Percentiles rank a stretch among this genome's conserved stretches.
phyloP scores from a whole-genome alignment of 1,140 invertebrate species.

The Dendroctonus ponderosae region DNA sequence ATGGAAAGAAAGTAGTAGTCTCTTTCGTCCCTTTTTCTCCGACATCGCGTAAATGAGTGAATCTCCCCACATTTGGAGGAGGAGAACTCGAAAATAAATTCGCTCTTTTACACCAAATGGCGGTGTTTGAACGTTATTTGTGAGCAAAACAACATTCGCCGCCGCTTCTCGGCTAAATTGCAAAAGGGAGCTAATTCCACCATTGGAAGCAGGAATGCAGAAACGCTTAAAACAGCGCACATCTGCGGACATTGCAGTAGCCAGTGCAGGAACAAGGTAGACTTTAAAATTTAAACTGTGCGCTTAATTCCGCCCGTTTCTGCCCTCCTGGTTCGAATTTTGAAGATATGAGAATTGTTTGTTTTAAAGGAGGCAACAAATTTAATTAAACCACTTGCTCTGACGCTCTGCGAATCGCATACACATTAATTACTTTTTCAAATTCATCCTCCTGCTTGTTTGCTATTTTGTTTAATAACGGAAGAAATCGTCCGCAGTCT shows the following conservation, averaged over 20 bases:
- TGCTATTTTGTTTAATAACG: too few species aligned
- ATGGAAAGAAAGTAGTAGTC: too few species aligned
- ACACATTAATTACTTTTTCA: too few species aligned
- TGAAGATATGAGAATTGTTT: conserved; percentile 16
- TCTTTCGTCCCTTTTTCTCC: too few species aligned
- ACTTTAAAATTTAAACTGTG: conserved; percentile 6
- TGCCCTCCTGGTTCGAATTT: conserved; percentile 9
- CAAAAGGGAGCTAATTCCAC: neutral
- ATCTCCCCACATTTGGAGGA: too few species aligned
- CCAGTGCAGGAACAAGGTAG: neutral
- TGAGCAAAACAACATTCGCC: too few species aligned
- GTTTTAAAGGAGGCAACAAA: conserved; percentile 8
- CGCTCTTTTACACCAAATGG: too few species aligned
- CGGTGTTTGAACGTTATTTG: too few species aligned
- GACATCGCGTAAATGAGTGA: too few species aligned
- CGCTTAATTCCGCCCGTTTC: neutral
- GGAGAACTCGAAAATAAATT: too few species aligned
- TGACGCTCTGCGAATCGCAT: neutral
- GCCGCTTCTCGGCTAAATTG: neutral
- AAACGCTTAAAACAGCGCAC: neutral
- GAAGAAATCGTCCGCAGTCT: too few species aligned
- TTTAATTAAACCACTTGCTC: neutral
- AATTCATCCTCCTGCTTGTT: too few species aligned
- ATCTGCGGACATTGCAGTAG: neutral
- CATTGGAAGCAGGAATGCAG: conserved; percentile 2